Evolutionary conservation across 2,888 invertebrate genomes (phyloP).

Genomic region (Nebria brevicollis): DNA sequence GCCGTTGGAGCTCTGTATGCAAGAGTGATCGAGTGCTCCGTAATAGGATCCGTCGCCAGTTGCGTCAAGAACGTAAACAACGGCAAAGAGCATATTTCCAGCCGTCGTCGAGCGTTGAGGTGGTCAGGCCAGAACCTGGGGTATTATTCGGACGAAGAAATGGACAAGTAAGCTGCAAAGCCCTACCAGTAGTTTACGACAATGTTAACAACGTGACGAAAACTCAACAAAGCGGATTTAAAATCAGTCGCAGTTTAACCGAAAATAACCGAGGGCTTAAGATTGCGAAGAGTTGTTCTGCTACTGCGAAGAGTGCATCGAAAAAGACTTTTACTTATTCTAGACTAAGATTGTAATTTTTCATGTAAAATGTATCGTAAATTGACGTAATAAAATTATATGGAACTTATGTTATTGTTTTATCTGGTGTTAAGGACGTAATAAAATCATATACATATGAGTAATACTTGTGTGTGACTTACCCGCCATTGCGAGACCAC

Average conservation of each 20-base stretch:
- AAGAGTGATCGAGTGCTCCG: not conserved
- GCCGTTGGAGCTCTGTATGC: slow-evolving; percentile 3
- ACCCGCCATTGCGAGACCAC: slow-evolving; percentile 71
- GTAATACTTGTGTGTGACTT: slow-evolving; percentile 53
- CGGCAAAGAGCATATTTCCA: not conserved
- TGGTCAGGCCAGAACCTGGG: not conserved
- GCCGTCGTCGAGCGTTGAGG: not conserved
- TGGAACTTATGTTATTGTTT: no score
- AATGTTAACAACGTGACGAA: not conserved
- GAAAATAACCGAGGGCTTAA: not conserved
- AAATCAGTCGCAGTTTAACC: not conserved
- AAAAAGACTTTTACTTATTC: slow-evolving; percentile 62
- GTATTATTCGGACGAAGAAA: not conserved
- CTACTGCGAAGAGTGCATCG: slow-evolving; percentile 57
- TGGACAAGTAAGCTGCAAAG: not conserved
- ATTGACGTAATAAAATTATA: no score
- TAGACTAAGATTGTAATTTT: slow-evolving; percentile 50
- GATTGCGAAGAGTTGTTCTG: not conserved
- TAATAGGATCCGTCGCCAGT: not conserved
- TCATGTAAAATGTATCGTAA: no score
- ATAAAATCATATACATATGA: no score
- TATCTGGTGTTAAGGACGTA: no score
- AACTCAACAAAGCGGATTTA: not conserved
- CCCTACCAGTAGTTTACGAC: slow-evolving; percentile 1
- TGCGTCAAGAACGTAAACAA: not conserved